Evolutionary conservation across 1,140 invertebrate genomes (phyloP).

Genomic region (Hyles vespertilio): DNA sequence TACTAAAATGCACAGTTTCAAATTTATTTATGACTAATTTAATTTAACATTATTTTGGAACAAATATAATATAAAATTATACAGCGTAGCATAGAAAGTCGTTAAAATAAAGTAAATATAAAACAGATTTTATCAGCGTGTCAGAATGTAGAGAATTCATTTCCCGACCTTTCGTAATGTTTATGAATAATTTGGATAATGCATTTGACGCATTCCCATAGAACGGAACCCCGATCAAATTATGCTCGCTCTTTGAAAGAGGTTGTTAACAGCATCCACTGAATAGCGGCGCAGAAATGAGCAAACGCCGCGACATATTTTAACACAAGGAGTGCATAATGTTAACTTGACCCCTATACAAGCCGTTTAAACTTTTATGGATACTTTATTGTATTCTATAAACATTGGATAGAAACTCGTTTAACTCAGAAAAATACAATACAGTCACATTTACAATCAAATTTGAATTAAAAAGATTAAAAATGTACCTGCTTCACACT

Average conservation of each 20-base stretch:
- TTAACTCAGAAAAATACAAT: constrained; percentile 46
- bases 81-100: too few relatives aligned
- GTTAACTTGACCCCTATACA: constrained; percentile 57
- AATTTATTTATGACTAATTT: too few relatives aligned
- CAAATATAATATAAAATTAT: too few relatives aligned
- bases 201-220: constrained; percentile 61
- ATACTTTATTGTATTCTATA: constrained; percentile 51
- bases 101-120: too few relatives aligned
- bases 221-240: constrained; percentile 72
- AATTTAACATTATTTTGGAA: too few relatives aligned
- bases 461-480: not conserved
- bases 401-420: constrained; percentile 44
- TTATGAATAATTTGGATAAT: constrained; percentile 12
- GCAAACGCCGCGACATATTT: constrained; percentile 65
- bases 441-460: not conserved
- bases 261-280: constrained; percentile 73
- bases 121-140: too few relatives aligned
- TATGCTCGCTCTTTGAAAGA: constrained; percentile 71
- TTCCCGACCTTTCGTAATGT: not conserved
- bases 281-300: constrained; percentile 67
- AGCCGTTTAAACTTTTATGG: constrained; percentile 51
- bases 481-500: not conserved
- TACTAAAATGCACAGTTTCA: too few relatives aligned
- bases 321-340: constrained; percentile 60
- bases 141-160: too few relatives aligned